Base-by-base conservation (phyloP, 2,888 invertebrate genomes). In the Microctonus aethiopoides region DNA sequence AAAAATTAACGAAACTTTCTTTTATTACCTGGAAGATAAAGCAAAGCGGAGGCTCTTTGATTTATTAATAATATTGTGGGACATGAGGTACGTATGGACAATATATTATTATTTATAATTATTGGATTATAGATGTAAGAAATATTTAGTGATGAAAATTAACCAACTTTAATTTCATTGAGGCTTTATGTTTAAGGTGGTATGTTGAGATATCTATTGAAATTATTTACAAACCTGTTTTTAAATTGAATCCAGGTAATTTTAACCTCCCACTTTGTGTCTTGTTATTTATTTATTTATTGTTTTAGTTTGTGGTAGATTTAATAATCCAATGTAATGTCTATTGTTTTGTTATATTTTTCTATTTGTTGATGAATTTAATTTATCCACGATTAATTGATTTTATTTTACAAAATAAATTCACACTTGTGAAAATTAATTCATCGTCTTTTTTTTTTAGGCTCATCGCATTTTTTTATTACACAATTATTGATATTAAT, bases 191-290 rank as follows among this genome's bases (percentile, higher is more conserved):
- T n/a, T n/a, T n/a, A n/a, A n/a, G n/a, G n/a, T n/a, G n/a, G n/a
- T n/a, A n/a, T n/a, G n/a, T n/a, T n/a, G n/a, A n/a, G n/a, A n/a
- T n/a, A n/a, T n/a, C n/a, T n/a, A n/a, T n/a, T 32, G 16, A 57
- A 57, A 16, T 57, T 16, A 32, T 16, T 29, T 61, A 54, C 64
- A 64, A 52, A 65, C 65, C 65, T 65, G 34, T 52, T 56, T 29
- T 56, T 11, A 39, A 65, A 36, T 16, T 65, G 22, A 54, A 54
- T 65, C 65, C 65, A 65, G 22, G 51, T 46, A 62, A 62, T 62
- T 62, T 46, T 24, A 46, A 62, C 62, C 26, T 62, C 26, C 62
- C 46, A 62, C 51, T n/a, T n/a, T 46, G 36, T n/a, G 20, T 36
- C 59, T 29, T 32, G 13, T 29, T 32, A 32, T 59, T n/a, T 5